Conservation (phyloP, 2,888 invertebrate species). For the Oligia latruncula region DNA sequence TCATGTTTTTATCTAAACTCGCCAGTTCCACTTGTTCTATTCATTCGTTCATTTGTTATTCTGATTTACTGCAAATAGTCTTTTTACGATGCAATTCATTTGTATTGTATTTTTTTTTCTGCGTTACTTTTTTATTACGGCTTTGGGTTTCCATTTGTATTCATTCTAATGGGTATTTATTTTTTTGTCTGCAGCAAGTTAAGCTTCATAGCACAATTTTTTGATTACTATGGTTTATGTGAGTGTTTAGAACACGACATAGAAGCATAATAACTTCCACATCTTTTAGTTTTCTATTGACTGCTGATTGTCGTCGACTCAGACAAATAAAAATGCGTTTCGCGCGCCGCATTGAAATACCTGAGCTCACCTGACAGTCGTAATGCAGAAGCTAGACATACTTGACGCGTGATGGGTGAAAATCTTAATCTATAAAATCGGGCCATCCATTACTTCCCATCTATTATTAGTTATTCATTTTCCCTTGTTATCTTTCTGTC, state of each 20-base stretch:
- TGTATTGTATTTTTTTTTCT: not conserved
- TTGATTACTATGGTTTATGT: not conserved
- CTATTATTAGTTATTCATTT: too few species aligned
- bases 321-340: not conserved
- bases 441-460: too few species aligned
- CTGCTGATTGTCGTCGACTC: not conserved
- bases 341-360: not conserved
- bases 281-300: not conserved
- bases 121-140: not conserved
- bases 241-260: not conserved
- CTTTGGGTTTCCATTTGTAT: not conserved
- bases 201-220: not conserved
- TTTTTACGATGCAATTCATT: slow-evolving; percentile 39
- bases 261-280: not conserved
- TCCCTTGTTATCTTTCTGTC: too few species aligned
- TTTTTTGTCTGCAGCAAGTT: not conserved
- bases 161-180: not conserved
- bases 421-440: too few species aligned
- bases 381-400: too few species aligned
- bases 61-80: slow-evolving; percentile 45
- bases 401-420: too few species aligned
- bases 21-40: slow-evolving; percentile 15
- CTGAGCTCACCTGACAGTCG: too few species aligned
- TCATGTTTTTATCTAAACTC: slow-evolving; percentile 22
- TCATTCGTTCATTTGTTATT: slow-evolving; percentile 24